Evolutionary conservation across 1,140 invertebrate species (phyloP), one percentile per base, ranked within the genome.

Genomic region (Drosophila tani): DNA sequence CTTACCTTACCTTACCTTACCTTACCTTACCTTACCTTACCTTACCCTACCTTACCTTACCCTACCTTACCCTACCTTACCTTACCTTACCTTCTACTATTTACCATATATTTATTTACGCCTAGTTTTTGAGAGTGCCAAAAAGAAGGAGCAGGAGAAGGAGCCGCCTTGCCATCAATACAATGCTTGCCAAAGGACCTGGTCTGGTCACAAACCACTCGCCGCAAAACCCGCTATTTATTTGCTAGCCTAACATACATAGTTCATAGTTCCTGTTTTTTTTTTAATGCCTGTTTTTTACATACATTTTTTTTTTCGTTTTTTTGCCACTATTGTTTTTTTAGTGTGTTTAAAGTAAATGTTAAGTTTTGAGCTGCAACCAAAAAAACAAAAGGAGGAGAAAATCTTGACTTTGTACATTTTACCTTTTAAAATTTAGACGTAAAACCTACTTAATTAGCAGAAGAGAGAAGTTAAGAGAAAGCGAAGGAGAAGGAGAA

Each of bases 361-460:
- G 43, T 60, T 74, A 57, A 67, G 56, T 56, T 73, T 51, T 43
- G 70, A 75, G 78, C 82, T 81, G 62, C 43, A 67, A 85, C 80
- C 74, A 75, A 75, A 75, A 75, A 75, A 75, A 74, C 3, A 32
- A 32, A 49, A 12, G 38, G n/a, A 35, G 19, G 69, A 17, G 47
- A 58, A 41, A 53, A 75, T 47, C 62, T 74, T 81, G 46, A 81
- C 73, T 81, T 57, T 85, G 82, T 85, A 84, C 32, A 84, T 85
- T 80, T 55, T 84, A 84, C 51, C 74, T 84, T 84, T 21, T 15
- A 38, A 76, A 84, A 71, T 53, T 69, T 68, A 86, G 65, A 75
- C 55, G 9, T 82, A 46, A 51, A 55, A 15, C 63, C 32, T 65
- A 65, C 67, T 73, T 73, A 73, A 73, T 71, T 71, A 71, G 69